Base-by-base conservation (phyloP, 2,888 invertebrate genomes). In the Ennomos quercinarius region DNA sequence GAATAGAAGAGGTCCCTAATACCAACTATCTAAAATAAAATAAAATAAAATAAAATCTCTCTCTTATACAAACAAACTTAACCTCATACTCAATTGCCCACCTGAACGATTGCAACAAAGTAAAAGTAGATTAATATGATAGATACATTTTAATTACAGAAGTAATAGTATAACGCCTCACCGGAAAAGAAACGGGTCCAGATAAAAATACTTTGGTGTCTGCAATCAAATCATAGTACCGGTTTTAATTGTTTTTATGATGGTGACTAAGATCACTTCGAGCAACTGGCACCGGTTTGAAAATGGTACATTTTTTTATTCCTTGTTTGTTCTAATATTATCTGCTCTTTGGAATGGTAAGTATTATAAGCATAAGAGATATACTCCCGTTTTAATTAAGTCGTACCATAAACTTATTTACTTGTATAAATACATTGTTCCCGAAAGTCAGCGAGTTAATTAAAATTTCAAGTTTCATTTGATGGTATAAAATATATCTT, bases 381-480 rank as follows among this genome's bases (percentile, higher is more conserved):
- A n/a, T n/a, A n/a, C n/a, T n/a, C n/a, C n/a, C n/a, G n/a, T n/a
- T n/a, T n/a, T n/a, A n/a, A 74, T 71, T 59, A 72, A 67, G 65
- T 72, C 74, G 66, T 71, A 60, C 42, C 42, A 61, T 57, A 61
- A 54, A 59, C 47, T 59, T 49, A 58, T 64, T 55, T 49, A 58
- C 39, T 46, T 50, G 51, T 11, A 10, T 10, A 54, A 17, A 39
- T 27, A 47, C 51, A 44, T 43, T 44, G 51, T 56, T 39, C 38
- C 39, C 43, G 43, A 35, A 58, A 52, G 34, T 50, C 41, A 41
- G 42, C 47, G n/a, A 57, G 13, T 57, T 47, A 57, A 56, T 56
- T 56, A 45, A 56, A 56, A 56, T 56, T 40, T 56, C 44, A 56
- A 49, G 49, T 56, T 56, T 44, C 35, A 34, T 55, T 55, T 48